Evolutionary conservation across 2,113 vertebrate species (phyloP).

Genomic region (Sylvietta virens): DNA sequence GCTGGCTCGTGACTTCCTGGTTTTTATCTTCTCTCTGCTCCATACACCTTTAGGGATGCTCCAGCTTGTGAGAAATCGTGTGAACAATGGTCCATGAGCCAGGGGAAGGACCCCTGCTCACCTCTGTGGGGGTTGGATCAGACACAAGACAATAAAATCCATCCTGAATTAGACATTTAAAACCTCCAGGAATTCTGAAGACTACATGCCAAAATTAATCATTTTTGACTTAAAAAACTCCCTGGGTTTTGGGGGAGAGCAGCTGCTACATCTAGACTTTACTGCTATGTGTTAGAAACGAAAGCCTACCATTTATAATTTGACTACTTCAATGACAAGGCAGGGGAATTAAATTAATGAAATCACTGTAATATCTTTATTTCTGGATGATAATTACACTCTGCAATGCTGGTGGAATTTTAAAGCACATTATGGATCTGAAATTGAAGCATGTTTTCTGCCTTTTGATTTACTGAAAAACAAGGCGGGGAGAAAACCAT

Average conservation of each 20-base stretch:
- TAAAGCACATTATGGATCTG: not conserved
- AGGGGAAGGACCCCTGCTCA: not conserved
- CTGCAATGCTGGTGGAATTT: not conserved
- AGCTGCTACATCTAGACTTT: not conserved
- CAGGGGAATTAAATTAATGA: not conserved
- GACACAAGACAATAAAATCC: not conserved
- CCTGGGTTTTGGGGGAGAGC: not conserved
- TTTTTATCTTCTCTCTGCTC: not conserved
- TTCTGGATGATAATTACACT: not conserved
- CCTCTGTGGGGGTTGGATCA: too few relatives aligned
- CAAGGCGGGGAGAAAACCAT: fast-evolving
- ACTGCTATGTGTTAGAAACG: not conserved
- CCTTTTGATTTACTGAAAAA: not conserved
- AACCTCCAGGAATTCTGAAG: not conserved
- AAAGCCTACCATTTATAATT: not conserved
- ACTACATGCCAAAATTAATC: not conserved
- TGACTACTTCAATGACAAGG: not conserved
- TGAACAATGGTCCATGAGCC: not conserved
- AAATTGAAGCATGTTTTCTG: not conserved
- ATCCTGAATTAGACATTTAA: not conserved
- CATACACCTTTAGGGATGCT: not conserved
- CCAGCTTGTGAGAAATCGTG: fast-evolving
- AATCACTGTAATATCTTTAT: not conserved
- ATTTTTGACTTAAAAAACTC: not conserved
- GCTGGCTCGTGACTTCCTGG: fast-evolving